A percentile compares a stretch with the other conserved stretches of the same genome.
Evolutionary conservation across 2,888 invertebrate genomes (phyloP).

Genomic region (Anodontia alba): DNA sequence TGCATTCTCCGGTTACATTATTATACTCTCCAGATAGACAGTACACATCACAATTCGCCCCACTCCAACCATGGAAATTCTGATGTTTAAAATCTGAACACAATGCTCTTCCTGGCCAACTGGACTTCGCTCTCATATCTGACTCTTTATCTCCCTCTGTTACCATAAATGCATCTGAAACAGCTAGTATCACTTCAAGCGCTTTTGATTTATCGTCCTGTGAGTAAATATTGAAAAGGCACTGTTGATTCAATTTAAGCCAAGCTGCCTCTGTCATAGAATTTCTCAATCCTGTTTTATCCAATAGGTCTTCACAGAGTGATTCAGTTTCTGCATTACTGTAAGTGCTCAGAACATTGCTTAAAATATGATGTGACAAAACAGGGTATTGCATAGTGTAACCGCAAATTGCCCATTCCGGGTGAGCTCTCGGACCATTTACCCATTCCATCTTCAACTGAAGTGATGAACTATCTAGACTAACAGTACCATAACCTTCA

Average conservation of each 20-base stretch:
- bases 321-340: neutral
- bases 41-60: constrained; percentile 46
- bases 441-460: constrained; percentile 37
- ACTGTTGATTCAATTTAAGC: constrained; percentile 26
- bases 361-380: neutral
- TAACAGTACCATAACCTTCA: constrained; percentile 50
- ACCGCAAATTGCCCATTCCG: constrained; percentile 56
- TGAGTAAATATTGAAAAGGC: constrained; percentile 39
- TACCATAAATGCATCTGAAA: constrained; percentile 28
- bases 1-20: constrained; percentile 43
- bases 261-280: neutral
- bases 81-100: constrained; percentile 44
- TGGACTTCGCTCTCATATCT: neutral
- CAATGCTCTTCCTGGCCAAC: constrained; percentile 47
- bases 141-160: neutral
- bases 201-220: constrained; percentile 3
- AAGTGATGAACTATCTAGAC: constrained; percentile 47
- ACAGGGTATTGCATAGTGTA: constrained; percentile 45
- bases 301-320: neutral
- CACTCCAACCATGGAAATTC: constrained; percentile 55
- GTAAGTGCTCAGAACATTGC: neutral
- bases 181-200: constrained; percentile 45
- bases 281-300: neutral
- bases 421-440: constrained; percentile 57
- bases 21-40: constrained; percentile 54